phyloP scores from a whole-genome alignment of 2,888 invertebrate genomes.

The Tetanocera ferruginea region DNA sequence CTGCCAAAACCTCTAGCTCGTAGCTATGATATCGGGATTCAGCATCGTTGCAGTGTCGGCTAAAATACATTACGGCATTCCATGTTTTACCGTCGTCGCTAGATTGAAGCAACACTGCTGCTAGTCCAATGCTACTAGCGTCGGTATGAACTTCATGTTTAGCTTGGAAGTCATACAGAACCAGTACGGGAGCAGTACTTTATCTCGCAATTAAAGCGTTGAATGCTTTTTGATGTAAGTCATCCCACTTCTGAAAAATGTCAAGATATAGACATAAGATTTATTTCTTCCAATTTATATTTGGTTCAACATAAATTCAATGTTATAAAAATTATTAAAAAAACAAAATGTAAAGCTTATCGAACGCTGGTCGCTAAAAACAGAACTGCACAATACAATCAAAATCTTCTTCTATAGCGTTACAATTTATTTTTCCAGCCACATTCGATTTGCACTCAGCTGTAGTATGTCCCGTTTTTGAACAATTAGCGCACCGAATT shows the following conservation, averaged over 20 bases:
- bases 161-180: constrained; percentile 13
- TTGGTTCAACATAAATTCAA: too few species aligned
- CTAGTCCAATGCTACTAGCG: constrained; percentile 29
- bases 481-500: too few species aligned
- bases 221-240: constrained; percentile 6
- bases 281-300: too few species aligned
- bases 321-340: constrained; percentile 25
- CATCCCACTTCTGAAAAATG: constrained; percentile 21
- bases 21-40: too few species aligned
- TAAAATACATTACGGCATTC: constrained; percentile 44
- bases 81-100: not conserved
- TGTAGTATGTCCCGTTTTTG: too few species aligned
- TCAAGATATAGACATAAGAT: constrained; percentile 33
- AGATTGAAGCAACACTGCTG: constrained; percentile 36
- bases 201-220: constrained; percentile 7
- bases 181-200: constrained; percentile 9
- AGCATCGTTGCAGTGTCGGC: constrained; percentile 40
- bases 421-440: not conserved
- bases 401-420: not conserved
- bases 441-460: not conserved
- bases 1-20: constrained; percentile 45
- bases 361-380: too few species aligned
- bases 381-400: too few species aligned
- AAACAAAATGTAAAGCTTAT: too few species aligned
- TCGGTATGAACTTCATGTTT: constrained; percentile 35